phyloP scores from a whole-genome alignment of 2,797 vertebrate species.

The Gobio occitaniae region DNA sequence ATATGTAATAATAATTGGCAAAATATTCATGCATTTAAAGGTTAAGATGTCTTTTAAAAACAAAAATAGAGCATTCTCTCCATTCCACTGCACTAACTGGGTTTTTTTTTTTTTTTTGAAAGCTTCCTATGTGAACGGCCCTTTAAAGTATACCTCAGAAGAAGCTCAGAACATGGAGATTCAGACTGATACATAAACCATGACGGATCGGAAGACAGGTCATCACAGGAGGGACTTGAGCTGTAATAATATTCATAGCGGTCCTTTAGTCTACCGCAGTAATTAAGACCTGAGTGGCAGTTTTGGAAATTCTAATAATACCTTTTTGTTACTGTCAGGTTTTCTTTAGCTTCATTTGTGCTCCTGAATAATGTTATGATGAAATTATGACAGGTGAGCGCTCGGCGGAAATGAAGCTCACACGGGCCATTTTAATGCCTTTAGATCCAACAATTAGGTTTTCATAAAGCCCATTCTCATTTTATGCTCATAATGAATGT shows the following conservation, averaged over 20 bases:
- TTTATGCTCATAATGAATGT: slow-evolving; percentile 30
- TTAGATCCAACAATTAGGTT: slow-evolving; percentile 45
- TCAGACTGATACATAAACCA: slow-evolving; percentile 48
- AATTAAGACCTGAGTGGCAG: slow-evolving; percentile 51
- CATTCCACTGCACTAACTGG: background rate
- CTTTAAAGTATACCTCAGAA: background rate
- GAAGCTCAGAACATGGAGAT: background rate
- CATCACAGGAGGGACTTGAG: slow-evolving; percentile 22
- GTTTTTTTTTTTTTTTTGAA: background rate
- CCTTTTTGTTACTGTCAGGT: slow-evolving; percentile 50
- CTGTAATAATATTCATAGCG: slow-evolving; percentile 38
- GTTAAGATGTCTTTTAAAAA: background rate
- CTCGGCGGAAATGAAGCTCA: slow-evolving; percentile 9
- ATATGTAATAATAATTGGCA: too few relatives aligned
- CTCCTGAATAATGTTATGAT: slow-evolving; percentile 47
- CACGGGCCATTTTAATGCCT: slow-evolving; percentile 39
- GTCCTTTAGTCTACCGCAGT: slow-evolving; percentile 40
- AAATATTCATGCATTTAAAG: too few relatives aligned
- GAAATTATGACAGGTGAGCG: slow-evolving; percentile 50
- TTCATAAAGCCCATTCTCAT: slow-evolving; percentile 23
- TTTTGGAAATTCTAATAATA: slow-evolving; percentile 55
- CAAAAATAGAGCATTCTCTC: background rate
- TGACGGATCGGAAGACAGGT: slow-evolving; percentile 44
- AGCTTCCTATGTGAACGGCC: background rate
- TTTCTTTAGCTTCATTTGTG: slow-evolving; percentile 39